phyloP scores from a whole-genome alignment of 2,113 vertebrate genomes.

The Gymnobelideus leadbeateri region DNA sequence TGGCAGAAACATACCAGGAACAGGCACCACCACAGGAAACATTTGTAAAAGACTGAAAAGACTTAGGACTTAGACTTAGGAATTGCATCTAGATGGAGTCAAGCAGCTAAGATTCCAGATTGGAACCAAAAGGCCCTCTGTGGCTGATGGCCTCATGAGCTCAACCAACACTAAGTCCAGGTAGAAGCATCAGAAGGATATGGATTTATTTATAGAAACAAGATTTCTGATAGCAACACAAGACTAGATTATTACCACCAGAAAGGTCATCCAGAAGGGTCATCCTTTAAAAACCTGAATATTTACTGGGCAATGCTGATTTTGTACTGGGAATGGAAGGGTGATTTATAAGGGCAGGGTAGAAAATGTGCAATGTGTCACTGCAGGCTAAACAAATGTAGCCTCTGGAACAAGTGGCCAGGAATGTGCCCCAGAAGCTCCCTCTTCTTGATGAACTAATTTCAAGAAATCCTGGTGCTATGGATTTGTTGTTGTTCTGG shows the following conservation, averaged over 20 bases:
- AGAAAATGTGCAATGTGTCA: neutral
- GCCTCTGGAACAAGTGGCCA: neutral
- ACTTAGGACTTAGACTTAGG: neutral
- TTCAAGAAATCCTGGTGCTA: neutral
- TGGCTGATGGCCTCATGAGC: neutral
- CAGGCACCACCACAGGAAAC: neutral
- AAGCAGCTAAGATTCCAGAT: neutral
- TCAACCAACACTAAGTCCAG: neutral
- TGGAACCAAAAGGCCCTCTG: neutral
- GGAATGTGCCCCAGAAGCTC: neutral
- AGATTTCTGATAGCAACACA: neutral
- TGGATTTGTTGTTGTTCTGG: neutral
- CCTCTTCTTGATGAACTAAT: neutral
- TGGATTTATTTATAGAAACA: neutral
- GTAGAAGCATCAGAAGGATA: neutral
- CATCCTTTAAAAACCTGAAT: neutral
- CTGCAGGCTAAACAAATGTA: neutral
- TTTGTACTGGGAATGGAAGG: neutral
- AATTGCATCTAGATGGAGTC: neutral
- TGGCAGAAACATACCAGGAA: neutral
- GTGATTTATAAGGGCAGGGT: neutral
- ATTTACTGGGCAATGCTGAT: neutral
- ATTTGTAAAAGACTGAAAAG: neutral
- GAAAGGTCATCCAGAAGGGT: neutral
- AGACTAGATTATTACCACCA: neutral